phyloP scores from a whole-genome alignment of 2,113 vertebrate genomes.

The Alectura lathami region DNA sequence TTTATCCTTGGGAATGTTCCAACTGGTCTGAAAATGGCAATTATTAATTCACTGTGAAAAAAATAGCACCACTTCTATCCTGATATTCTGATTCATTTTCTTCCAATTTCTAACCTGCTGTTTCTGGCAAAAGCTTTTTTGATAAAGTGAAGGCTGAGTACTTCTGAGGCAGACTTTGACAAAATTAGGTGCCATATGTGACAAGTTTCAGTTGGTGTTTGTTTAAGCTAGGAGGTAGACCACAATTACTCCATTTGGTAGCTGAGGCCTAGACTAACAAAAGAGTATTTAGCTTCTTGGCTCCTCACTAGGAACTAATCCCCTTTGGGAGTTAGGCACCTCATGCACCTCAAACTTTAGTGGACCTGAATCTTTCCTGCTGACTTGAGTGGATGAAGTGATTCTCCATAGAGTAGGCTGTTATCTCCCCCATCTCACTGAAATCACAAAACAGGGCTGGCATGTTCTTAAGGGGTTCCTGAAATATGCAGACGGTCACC shows the following conservation, averaged over 20 bases:
- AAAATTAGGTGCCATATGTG: constrained; percentile 52
- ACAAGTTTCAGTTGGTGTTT: constrained; percentile 50
- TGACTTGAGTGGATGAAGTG: background rate
- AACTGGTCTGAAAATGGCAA: constrained; percentile 18
- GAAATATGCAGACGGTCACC: background rate
- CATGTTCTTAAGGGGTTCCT: background rate
- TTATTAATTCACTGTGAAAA: constrained; percentile 39
- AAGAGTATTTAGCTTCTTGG: constrained; percentile 14
- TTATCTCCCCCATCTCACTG: background rate
- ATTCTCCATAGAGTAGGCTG: background rate
- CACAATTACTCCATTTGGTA: constrained; percentile 37
- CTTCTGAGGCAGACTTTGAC: constrained; percentile 14
- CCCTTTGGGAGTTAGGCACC: background rate
- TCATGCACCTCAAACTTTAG: background rate
- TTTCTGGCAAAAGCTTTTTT: constrained; percentile 61
- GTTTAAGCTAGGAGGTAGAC: constrained; percentile 33
- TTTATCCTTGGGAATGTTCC: constrained; percentile 57
- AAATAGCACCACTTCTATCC: background rate
- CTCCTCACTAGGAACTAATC: background rate
- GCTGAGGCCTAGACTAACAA: background rate
- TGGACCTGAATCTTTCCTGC: background rate
- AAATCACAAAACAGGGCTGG: background rate
- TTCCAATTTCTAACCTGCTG: constrained; percentile 57
- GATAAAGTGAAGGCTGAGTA: constrained; percentile 58
- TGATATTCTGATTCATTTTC: constrained; percentile 39